A percentile compares a stretch with the other conserved stretches of the same genome.
These are phyloP conservation scores for Carollia perspicillata DNA, from an alignment of 2,113 vertebrate genomes.

Conservation along the genomic window DNA sequence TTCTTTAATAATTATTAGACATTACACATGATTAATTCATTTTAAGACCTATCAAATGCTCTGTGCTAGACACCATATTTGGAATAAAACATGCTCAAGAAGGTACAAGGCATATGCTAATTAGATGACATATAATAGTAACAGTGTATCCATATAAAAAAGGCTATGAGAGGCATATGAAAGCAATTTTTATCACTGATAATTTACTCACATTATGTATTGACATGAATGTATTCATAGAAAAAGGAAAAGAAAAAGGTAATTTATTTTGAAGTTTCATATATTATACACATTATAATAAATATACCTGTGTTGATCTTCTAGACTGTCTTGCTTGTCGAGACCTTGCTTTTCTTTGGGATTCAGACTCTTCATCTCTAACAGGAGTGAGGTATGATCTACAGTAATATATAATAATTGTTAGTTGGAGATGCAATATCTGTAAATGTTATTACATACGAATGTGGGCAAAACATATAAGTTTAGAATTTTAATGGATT, in stretches of 20 bases:
- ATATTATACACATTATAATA: conserved; percentile 5
- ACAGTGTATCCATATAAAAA: background rate
- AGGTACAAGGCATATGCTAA: background rate
- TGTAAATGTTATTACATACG: conserved; percentile 37
- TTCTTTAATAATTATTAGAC: background rate
- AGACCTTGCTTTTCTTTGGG: conserved; percentile 98
- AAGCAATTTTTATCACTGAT: conserved; percentile 1
- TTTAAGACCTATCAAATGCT: conserved; percentile 7
- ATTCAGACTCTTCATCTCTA: conserved; percentile 98
- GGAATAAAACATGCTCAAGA: background rate
- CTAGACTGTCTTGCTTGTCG: conserved; percentile 98
- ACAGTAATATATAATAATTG: conserved; percentile 67
- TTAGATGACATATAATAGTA: background rate
- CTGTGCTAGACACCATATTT: background rate
- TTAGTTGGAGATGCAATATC: conserved; percentile 16
- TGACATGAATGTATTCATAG: background rate
- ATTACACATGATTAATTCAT: background rate
- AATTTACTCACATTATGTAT: background rate
- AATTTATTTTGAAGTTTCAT: background rate
- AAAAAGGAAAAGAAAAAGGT: background rate
- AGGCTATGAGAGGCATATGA: background rate
- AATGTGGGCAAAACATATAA: background rate
- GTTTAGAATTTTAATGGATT: conserved; percentile 13
- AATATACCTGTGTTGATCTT: conserved; percentile 95
- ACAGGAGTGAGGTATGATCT: conserved; percentile 99